Evolutionary conservation across 1,140 invertebrate genomes (phyloP), one percentile per base, ranked within the genome.

Genomic region (Helicoverpa zea): DNA sequence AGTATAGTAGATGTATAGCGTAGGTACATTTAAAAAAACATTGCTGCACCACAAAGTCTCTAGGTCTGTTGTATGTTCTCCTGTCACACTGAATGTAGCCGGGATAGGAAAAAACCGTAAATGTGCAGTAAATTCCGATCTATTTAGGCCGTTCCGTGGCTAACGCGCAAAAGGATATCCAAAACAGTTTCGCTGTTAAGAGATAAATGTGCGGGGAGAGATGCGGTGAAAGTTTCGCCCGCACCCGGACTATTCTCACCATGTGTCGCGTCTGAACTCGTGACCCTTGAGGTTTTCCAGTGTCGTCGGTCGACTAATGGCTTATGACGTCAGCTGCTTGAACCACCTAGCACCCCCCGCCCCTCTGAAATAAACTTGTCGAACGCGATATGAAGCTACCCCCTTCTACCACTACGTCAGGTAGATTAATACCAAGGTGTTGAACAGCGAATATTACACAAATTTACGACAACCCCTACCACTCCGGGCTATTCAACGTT

Each of bases 231-330:
- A 90, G 84, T 90, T 88, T 86, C 30, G 73, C 75, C 83, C 82
- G 77, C 83, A 68, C 78, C 82, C 82, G 84, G 81, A 88, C 88
- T 88, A 87, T 88, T 88, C 84, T 78, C 87, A 85, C 85, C 87
- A 88, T 88, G 80, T 88, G 86, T 84, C 82, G 84, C 80, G 49
- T 86, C 72, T 83, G 82, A 86, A 86, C 87, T 88, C 81, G 81
- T 84, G 87, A 86, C 87, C 87, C 87, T 88, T 89, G 87, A 88
- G 88, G 88, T 88, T 88, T 88, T 87, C 87, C 76, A 82, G 82
- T 88, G 86, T 89, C 86, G 83, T 75, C 82, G 68, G 52, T 76
- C 81, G 76, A 87, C 84, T 88, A 90, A 88, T 90, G 83, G 84
- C 83, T 81, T 85, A 77, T 85, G 84, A 88, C 87, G 84, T 87